Conservation (phyloP, 1,140 invertebrate species). For the Geopemphigus sp. region DNA sequence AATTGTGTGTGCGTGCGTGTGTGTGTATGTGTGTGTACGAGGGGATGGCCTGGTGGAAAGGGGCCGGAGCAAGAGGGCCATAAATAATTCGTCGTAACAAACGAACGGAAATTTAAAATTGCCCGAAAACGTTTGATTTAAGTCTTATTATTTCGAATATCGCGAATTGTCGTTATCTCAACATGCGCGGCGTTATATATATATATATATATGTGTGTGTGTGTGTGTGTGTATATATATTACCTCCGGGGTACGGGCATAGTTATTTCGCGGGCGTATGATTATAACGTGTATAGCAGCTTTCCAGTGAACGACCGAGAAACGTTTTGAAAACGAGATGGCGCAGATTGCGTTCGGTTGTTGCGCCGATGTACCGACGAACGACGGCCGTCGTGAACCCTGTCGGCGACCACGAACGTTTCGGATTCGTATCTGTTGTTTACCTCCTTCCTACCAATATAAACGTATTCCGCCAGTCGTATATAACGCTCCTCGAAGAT, state of each 20-base stretch:
- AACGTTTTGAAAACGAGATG: constrained; percentile 16
- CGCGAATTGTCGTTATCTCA: neutral
- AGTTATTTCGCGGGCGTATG: constrained; percentile 6
- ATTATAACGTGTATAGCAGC: constrained; percentile 15
- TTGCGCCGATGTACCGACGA: constrained; percentile 13
- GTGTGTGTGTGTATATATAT: too few relatives aligned
- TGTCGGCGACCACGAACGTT: constrained; percentile 32
- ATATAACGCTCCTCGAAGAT: neutral
- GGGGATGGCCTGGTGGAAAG: too few relatives aligned
- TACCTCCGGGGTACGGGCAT: constrained; percentile 1
- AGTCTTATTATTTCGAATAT: constrained; percentile 2
- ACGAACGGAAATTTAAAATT: neutral
- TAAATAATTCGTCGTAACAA: constrained; percentile 6
- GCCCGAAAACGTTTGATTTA: neutral
- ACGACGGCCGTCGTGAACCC: constrained; percentile 22
- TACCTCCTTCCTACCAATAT: neutral
- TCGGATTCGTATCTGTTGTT: constrained; percentile 26
- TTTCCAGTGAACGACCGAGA: constrained; percentile 20
- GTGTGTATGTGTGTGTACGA: too few relatives aligned
- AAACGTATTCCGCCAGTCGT: neutral
- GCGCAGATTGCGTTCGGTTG: constrained; percentile 6
- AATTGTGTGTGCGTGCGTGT: too few relatives aligned
- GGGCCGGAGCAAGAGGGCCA: neutral
- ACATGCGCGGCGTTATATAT: neutral
- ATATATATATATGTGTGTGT: too few relatives aligned